Evolutionary conservation across 2,888 invertebrate genomes (phyloP).

Genomic region (Choristoneura rosaceana): DNA sequence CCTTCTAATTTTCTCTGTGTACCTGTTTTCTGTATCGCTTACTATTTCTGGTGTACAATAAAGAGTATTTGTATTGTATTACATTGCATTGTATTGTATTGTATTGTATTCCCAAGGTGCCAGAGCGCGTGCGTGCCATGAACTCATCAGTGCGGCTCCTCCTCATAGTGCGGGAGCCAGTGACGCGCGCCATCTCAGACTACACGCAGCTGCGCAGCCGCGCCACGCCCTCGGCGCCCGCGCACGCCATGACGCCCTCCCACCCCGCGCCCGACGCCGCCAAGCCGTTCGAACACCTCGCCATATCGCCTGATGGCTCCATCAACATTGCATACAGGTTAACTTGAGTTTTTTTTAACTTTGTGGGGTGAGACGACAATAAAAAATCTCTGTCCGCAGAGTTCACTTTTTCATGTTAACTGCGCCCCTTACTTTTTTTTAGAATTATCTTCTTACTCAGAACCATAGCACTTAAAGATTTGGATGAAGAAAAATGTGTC

Average conservation of each 20-base stretch:
- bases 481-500: no score
- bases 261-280: conserved; percentile 72
- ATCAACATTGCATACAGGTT: conserved; percentile 92
- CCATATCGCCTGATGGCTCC: conserved; percentile 91
- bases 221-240: conserved; percentile 90
- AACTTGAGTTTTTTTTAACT: neutral
- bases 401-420: no score
- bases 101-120: conserved; percentile 87
- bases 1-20: no score
- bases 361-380: no score
- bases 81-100: no score
- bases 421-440: no score
- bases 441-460: no score
- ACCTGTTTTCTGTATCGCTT: no score
- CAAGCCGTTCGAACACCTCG: conserved; percentile 92
- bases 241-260: conserved; percentile 67
- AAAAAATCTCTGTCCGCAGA: no score
- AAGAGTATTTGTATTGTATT: no score
- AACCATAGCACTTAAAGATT: no score
- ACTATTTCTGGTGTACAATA: no score
- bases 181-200: conserved; percentile 97
- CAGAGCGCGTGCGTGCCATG: conserved; percentile 97
- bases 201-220: conserved; percentile 96
- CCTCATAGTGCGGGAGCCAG: conserved; percentile 97
- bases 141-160: conserved; percentile 96